A percentile compares a stretch with the other conserved stretches of the same genome.
These are phyloP conservation scores for Dipodomys spectabilis DNA, from an alignment of 2,113 vertebrate species.

Conservation along the genomic window DNA sequence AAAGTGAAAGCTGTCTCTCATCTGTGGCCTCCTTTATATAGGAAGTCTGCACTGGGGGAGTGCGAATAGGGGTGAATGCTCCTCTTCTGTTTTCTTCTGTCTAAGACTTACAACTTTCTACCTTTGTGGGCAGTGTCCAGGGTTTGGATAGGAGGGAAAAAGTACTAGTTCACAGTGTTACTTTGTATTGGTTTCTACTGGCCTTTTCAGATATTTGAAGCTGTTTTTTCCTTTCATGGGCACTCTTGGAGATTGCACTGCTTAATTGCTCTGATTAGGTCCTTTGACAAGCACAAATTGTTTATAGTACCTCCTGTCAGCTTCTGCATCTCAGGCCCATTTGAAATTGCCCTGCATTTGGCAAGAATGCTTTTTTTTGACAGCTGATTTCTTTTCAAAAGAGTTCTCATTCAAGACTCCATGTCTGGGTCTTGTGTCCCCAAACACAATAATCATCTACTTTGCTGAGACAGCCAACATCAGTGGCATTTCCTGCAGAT, in stretches of 20 bases:
- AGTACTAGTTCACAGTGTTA: not conserved
- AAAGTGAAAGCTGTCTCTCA: not conserved
- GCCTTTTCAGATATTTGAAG: not conserved
- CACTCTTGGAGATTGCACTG: not conserved
- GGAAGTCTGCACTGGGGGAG: not conserved
- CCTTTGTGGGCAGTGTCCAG: not conserved
- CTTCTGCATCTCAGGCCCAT: not conserved
- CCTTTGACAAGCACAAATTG: too few relatives aligned
- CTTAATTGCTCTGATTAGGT: not conserved
- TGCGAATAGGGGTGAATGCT: too few relatives aligned
- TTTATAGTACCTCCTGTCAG: not conserved
- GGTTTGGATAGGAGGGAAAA: not conserved
- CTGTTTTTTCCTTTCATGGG: not conserved
- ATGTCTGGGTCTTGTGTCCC: not conserved
- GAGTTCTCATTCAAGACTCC: not conserved
- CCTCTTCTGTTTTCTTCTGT: not conserved
- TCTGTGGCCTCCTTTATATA: not conserved
- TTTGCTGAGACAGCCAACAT: not conserved
- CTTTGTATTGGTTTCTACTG: not conserved
- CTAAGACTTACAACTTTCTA: not conserved
- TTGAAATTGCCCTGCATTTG: slow-evolving; percentile 9
- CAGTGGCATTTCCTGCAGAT: not conserved
- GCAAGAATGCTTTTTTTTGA: not conserved
- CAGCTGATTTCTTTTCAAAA: slow-evolving; percentile 18
- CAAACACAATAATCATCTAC: not conserved